Percentiles rank a stretch among this genome's conserved stretches.
Conservation (phyloP, 35 echinoderm and acorn worm genomes). For the Ptychodera flava region DNA sequence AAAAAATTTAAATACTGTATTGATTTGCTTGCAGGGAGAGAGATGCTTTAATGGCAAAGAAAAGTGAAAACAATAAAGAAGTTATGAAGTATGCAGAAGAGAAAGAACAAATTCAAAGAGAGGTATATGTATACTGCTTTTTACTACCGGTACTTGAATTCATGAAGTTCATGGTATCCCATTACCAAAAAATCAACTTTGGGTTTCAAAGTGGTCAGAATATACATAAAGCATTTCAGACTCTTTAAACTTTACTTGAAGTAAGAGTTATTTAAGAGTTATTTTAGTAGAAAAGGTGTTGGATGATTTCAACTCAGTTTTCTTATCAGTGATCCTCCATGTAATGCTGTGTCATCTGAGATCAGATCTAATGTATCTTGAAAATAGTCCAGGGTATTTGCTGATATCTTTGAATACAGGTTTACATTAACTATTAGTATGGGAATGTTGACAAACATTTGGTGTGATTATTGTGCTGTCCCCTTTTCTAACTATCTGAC, state of each 20-base stretch:
- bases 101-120: neutral
- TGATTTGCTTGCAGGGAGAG: neutral
- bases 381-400: too few species aligned
- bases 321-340: too few species aligned
- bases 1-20: too few species aligned
- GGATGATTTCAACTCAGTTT: too few species aligned
- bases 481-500: too few species aligned
- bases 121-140: neutral
- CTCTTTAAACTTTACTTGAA: neutral
- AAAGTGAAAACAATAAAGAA: neutral
- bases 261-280: neutral
- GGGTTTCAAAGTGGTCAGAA: neutral
- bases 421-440: too few species aligned
- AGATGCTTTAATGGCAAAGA: neutral
- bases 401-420: too few species aligned
- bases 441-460: too few species aligned
- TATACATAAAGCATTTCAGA: neutral
- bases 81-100: neutral
- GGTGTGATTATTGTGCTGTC: too few species aligned
- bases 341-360: too few species aligned
- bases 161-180: neutral
- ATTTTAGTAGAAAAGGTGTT: neutral
- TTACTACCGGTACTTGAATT: neutral
- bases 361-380: too few species aligned
- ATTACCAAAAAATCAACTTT: neutral